Conservation (phyloP, 2,797 vertebrate genomes). For the Erethizon dorsatum region DNA sequence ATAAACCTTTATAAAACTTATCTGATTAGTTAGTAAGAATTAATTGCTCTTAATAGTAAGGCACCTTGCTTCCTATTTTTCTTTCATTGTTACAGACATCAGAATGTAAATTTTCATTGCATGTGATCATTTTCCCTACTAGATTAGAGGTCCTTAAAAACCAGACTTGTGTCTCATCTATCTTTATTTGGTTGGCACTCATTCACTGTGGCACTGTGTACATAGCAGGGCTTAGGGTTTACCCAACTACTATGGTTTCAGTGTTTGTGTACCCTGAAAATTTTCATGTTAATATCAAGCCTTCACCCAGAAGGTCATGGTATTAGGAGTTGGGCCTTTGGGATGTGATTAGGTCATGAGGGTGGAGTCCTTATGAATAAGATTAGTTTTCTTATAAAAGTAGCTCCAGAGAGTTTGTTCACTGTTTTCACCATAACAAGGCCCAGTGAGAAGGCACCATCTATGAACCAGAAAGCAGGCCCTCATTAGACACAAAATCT, state of each 20-base stretch:
- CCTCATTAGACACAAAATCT: not conserved
- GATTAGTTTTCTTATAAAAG: not conserved
- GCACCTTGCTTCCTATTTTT: not conserved
- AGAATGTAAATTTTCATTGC: not conserved
- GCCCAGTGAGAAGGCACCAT: not conserved
- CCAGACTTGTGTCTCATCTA: not conserved
- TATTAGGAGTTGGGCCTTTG: not conserved
- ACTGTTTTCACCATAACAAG: not conserved
- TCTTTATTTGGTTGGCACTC: not conserved
- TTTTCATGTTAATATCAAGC: not conserved
- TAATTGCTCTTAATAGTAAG: not conserved
- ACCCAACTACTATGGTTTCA: not conserved
- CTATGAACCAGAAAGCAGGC: not conserved
- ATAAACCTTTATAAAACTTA: not conserved
- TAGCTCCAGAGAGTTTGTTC: not conserved
- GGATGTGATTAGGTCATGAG: not conserved
- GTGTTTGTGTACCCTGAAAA: not conserved
- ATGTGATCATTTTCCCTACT: not conserved
- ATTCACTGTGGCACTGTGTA: not conserved
- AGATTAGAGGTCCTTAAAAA: not conserved
- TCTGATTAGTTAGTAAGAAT: not conserved
- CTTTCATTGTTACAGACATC: not conserved
- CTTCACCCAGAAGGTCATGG: not conserved
- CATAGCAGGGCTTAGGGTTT: not conserved
- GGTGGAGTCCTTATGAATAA: not conserved